Evolutionary conservation across 53 echinoderm and acorn worm species (phyloP).

Genomic region (Antedon mediterranea): DNA sequence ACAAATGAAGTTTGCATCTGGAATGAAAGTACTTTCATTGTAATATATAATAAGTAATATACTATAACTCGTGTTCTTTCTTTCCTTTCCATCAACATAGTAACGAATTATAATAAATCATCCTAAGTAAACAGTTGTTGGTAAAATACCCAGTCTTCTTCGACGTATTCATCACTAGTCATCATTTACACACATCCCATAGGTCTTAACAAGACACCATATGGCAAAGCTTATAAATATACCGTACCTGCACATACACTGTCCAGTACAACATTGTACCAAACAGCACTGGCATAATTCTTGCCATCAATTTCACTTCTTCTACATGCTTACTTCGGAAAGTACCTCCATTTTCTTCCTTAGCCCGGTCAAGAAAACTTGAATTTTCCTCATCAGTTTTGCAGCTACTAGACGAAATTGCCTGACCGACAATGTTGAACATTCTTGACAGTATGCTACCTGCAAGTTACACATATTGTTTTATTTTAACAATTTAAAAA

Average conservation of each 20-base stretch:
- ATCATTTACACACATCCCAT: background rate
- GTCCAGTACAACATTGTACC: constrained; percentile 81
- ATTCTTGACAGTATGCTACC: constrained; percentile 73
- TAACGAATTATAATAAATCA: too few species aligned
- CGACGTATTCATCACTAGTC: too few species aligned
- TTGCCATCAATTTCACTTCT: constrained; percentile 49
- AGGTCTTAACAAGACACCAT: background rate
- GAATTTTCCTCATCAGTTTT: constrained; percentile 12
- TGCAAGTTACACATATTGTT: constrained; percentile 6
- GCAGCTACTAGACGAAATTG: constrained; percentile 8
- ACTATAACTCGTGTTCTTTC: too few species aligned
- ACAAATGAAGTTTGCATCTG: constrained; percentile 72
- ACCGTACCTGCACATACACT: too few species aligned
- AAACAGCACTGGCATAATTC: constrained; percentile 64
- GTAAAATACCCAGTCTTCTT: too few species aligned
- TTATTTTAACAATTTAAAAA: background rate
- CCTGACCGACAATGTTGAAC: constrained; percentile 37
- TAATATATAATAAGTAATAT: too few species aligned
- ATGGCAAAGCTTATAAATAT: too few species aligned
- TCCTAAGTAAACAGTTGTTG: too few species aligned
- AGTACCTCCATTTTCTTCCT: constrained; percentile 52
- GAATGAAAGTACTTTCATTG: too few species aligned
- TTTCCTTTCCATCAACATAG: background rate
- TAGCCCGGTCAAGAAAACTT: constrained; percentile 54
- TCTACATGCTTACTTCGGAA: constrained; percentile 54